Evolutionary conservation across 2,797 vertebrate genomes (phyloP), one percentile per base, ranked within the genome.

Genomic region (Sphaeramia orbicularis): DNA sequence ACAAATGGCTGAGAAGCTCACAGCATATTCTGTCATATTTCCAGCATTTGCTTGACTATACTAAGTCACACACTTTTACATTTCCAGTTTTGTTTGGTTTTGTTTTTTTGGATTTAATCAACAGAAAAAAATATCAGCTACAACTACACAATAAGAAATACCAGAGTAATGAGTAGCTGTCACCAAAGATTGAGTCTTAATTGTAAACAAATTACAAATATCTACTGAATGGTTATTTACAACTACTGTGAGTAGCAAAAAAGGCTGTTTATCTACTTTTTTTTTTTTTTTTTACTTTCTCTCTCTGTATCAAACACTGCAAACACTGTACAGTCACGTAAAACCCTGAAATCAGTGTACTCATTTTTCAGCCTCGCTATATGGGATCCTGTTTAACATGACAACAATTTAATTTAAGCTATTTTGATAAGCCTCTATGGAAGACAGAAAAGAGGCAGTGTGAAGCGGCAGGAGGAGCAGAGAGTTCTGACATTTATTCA

Each of bases 341-440:
- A 80, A 71, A 5, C 21, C 19, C 4, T 53, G 30, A 65, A 69
- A 77, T 66, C 58, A 52, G 54, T 6, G 0, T 14, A 35, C 62
- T 71, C 53, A 41, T 63, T 68, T 60, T 71, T 61, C 74, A 70
- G 62, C 61, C 30, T 14, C 32, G 49, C 37, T 55, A 71, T 80
- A 80, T 51, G 73, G 50, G 40, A 65, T 62, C 61, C 70, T 65
- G 81, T 84, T 84, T 80, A 77, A 85, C 80, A 80, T 65, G 65
- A 87, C 71, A 68, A 79, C 74, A 69, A 84, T 87, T 82, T 69
- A 67, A 86, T 88, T 84, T 59, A 50, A 48, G 69, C 49, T 54
- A 21, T 78, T 80, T 75, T 86, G 80, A 90, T 83, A 84, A 86
- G 79, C 61, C 19, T 18, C 51, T 81, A 51, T 43, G 38, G 42